Base-by-base conservation (phyloP, 2,888 invertebrate genomes). In the Gymnocheta viridis region DNA sequence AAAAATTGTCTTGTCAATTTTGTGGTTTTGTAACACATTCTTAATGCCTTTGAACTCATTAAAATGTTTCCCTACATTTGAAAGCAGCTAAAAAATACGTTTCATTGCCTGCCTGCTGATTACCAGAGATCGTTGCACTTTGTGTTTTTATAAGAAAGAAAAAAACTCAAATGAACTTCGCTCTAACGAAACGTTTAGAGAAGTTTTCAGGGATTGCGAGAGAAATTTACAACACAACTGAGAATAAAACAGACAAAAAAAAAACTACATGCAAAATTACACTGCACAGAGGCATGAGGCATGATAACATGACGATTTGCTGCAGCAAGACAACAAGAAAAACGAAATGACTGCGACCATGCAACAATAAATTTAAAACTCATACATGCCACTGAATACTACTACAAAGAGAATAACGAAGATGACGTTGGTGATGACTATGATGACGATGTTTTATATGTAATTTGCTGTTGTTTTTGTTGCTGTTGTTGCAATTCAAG, bases 121-220 rank as follows among this genome's bases (percentile, higher is more conserved):
- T 83, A 69, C 78, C 54, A 79, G 81, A 86, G 87, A 87, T 86
- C 87, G 82, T 85, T 87, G 87, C 86, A 87, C 87, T 86, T 86
- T 72, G 64, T 47, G 17, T 32, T 54, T 2, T 14, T 19, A 54
- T 17, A 29, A 54, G n/a, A 38, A 14, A 17, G 4, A 1, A 62
- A 62, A 49, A 62, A 76, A 41, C 5, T 41, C 2, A 41, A 35
- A 60, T n/a, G 32, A 22, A 74, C 41, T 54, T 4, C 41, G 38
- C 32, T 38, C 27, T 32, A 72, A 27, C 17, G 9, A 66, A 19
- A n/a, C 47, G 19, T 69, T 35, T 38, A 49, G 29, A 60, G 32
- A 22, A 73, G 49, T 24, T 12, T 47, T 60, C 24, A 49, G 32
- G 17, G 38, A 78, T 12, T n/a, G 27, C 14, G 35, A 51, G 24